Evolutionary conservation across 2,113 vertebrate genomes (phyloP).

Genomic region (Tachuris rubrigastra): DNA sequence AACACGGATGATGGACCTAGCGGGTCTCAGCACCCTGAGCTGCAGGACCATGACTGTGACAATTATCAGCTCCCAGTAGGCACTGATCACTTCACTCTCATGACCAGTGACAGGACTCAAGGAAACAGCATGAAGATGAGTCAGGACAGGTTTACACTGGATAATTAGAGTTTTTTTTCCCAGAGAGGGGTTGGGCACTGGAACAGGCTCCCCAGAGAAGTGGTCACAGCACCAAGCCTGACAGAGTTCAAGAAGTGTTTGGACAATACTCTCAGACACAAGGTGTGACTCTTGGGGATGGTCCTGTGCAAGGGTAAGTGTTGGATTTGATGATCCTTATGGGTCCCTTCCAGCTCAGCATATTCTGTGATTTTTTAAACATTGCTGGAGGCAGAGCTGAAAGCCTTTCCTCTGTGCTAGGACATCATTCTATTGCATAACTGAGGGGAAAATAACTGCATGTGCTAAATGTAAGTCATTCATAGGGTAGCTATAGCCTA

Average conservation of each 20-base stretch:
- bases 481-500: not conserved
- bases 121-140: too few species aligned
- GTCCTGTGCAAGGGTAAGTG: not conserved
- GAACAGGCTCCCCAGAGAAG: not conserved
- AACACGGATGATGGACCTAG: not conserved
- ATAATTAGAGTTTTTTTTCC: not conserved
- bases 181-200: not conserved
- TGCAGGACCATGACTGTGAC: not conserved
- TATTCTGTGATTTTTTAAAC: not conserved
- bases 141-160: too few species aligned
- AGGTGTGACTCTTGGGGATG: not conserved
- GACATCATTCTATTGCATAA: accelerated
- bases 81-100: too few species aligned
- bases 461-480: not conserved
- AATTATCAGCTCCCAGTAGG: not conserved
- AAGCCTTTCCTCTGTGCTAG: not conserved
- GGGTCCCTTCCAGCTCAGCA: not conserved
- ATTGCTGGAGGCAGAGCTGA: not conserved
- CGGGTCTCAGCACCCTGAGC: not conserved
- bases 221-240: not conserved
- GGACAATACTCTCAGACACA: not conserved
- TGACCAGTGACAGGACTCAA: too few species aligned
- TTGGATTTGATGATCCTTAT: not conserved
- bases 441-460: too few species aligned
- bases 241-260: not conserved